phyloP scores from a whole-genome alignment of 1,140 invertebrate genomes.

The Cotesia vestalis region DNA sequence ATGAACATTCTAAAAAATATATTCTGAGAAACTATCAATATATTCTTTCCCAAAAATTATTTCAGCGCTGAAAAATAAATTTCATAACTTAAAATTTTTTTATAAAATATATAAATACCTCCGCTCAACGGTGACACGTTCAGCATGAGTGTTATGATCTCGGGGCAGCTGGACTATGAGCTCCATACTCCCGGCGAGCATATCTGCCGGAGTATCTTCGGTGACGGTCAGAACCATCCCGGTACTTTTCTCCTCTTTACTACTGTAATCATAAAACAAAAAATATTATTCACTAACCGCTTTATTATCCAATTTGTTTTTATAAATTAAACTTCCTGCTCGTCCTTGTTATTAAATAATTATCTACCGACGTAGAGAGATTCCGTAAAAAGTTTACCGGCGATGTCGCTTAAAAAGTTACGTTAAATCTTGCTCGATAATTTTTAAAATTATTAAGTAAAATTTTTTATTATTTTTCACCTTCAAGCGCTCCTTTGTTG shows the following conservation, averaged over 20 bases:
- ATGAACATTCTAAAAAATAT: too few relatives aligned
- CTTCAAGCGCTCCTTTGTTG: too few relatives aligned
- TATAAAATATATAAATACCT: conserved; percentile 66
- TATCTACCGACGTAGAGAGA: neutral
- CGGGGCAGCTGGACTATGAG: conserved; percentile 75
- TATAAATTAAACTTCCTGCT: neutral
- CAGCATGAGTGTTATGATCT: conserved; percentile 71
- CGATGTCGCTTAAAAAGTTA: too few relatives aligned
- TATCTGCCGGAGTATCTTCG: conserved; percentile 78
- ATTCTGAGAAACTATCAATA: too few relatives aligned
- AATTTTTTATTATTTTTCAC: too few relatives aligned
- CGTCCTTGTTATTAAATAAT: neutral
- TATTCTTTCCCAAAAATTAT: too few relatives aligned
- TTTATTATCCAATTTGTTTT: neutral
- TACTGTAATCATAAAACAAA: conserved; percentile 49
- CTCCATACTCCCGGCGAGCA: conserved; percentile 80
- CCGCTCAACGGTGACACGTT: conserved; percentile 70
- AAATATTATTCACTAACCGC: conserved; percentile 1
- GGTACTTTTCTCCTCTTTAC: conserved; percentile 57
- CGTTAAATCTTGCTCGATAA: too few relatives aligned
- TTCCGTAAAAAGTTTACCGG: too few relatives aligned
- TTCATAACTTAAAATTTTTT: neutral
- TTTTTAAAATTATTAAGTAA: too few relatives aligned
- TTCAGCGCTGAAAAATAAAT: too few relatives aligned
- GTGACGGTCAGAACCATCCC: conserved; percentile 72